Percentiles rank a stretch among this genome's conserved stretches.
Evolutionary conservation across 2,888 invertebrate genomes (phyloP).

Genomic region (Neoaliturus tenellus): DNA sequence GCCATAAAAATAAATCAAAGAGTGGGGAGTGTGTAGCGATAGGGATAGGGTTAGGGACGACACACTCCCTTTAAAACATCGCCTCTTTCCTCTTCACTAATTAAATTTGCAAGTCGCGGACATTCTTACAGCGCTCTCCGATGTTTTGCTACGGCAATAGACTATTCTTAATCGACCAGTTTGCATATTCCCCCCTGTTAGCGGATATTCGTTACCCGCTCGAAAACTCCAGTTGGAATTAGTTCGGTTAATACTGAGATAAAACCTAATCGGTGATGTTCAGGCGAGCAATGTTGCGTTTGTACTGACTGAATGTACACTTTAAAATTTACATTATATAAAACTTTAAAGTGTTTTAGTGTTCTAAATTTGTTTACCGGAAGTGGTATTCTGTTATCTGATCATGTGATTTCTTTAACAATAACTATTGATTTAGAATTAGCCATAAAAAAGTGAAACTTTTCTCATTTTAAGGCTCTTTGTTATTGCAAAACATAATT

Average conservation of each 20-base stretch:
- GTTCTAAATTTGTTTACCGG: too few relatives aligned
- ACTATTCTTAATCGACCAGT: conserved; percentile 49
- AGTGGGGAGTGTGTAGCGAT: conserved; percentile 45
- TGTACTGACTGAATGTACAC: too few relatives aligned
- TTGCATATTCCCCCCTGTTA: conserved; percentile 30
- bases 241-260: not conserved
- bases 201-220: not conserved
- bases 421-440: too few relatives aligned
- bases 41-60: conserved; percentile 53
- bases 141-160: conserved; percentile 15
- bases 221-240: not conserved
- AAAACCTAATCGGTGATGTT: not conserved
- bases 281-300: too few relatives aligned
- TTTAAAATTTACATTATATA: too few relatives aligned
- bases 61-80: conserved; percentile 59
- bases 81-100: conserved; percentile 59
- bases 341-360: too few relatives aligned
- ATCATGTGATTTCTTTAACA: too few relatives aligned
- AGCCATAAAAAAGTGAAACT: too few relatives aligned
- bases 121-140: conserved; percentile 53
- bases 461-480: too few relatives aligned
- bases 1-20: conserved; percentile 67
- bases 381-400: too few relatives aligned
- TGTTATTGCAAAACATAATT: too few relatives aligned
- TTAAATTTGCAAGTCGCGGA: conserved; percentile 63